phyloP scores from a whole-genome alignment of 2,888 invertebrate species.

The Eilema caniola region DNA sequence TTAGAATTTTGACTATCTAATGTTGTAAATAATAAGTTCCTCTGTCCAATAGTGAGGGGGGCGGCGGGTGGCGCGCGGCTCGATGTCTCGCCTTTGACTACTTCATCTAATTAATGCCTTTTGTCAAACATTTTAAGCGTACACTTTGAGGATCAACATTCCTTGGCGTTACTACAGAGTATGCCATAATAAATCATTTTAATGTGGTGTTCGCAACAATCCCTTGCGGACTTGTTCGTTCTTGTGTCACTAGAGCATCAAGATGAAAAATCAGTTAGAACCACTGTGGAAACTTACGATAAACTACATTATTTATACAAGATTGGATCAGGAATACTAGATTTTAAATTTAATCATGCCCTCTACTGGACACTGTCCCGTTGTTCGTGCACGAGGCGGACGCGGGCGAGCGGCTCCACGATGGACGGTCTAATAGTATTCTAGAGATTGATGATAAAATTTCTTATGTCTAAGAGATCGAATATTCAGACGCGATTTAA shows the following conservation, averaged over 20 bases:
- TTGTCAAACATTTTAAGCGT: conserved; percentile 66
- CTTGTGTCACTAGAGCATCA: conserved; percentile 65
- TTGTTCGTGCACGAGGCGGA: conserved; percentile 45
- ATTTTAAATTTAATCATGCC: conserved; percentile 68
- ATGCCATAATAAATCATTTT: conserved; percentile 65
- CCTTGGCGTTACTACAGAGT: conserved; percentile 65
- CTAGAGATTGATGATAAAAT: conserved; percentile 49
- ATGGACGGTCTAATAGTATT: conserved; percentile 74
- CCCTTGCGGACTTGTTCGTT: conserved; percentile 57
- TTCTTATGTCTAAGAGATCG: conserved; percentile 67
- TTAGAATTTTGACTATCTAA: conserved; percentile 85
- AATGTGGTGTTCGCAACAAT: conserved; percentile 59
- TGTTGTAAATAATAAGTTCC: conserved; percentile 71
- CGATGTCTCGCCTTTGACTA: conserved; percentile 58
- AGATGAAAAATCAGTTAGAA: conserved; percentile 76
- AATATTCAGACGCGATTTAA: conserved; percentile 51
- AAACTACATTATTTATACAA: conserved; percentile 80
- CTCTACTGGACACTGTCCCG: conserved; percentile 69
- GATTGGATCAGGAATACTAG: conserved; percentile 79
- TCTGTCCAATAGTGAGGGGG: conserved; percentile 59
- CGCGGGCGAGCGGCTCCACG: conserved; percentile 43
- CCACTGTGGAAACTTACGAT: conserved; percentile 75
- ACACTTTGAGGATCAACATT: conserved; percentile 65
- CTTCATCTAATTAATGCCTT: conserved; percentile 62
- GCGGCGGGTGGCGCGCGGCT: conserved; percentile 60